Base-by-base conservation (phyloP, 1,140 invertebrate species). In the Papilio polytes region DNA sequence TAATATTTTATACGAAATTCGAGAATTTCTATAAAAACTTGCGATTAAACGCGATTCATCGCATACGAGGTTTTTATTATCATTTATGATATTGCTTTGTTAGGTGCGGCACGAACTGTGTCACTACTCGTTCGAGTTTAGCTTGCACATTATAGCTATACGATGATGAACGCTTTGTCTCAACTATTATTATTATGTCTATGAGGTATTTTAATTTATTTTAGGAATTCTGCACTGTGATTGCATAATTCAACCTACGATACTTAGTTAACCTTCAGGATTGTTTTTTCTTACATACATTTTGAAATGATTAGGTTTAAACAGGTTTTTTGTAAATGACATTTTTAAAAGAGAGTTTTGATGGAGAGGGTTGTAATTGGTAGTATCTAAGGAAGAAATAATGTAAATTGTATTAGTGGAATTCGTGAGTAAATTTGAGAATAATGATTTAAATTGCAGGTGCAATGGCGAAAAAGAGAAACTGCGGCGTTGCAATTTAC, bases 381-480 rank as follows among this genome's bases (percentile, higher is more conserved):
- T 12, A 48, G 13, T 12, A 13, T 48, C 46, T 48, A 48, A 48
- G 46, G 46, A 53, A 53, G 51, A 53, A 53, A 18, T 53, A 53
- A 48, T 63, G 1, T 26, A 3, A 63, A 26, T 26, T 70, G 4
- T 18, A 31, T 18, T 31, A 15, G 26, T 70, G 26, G 18, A 70
- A 36, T 36, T 82, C 80, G 81, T 91, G 86, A 89, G 86, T 88
- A 89, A 91, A 91, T 87, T 88, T 90, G 86, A 80, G 85, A 88
- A 91, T 89, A 93, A 87, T 92, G 91, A 82, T 88, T 91, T 86
- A 93, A 91, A 92, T 94, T 82, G 85, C 91, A 93, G 92, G 91
- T 93, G 91, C 85, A 91, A 82, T 89, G 80, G 91, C 89, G 92
- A 94, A 94, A 94, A 93, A 94, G 92, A 94, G 92, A 94, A 94